Evolutionary conservation across 1,140 invertebrate species (phyloP).

Genomic region (Oryzaephilus surinamensis): DNA sequence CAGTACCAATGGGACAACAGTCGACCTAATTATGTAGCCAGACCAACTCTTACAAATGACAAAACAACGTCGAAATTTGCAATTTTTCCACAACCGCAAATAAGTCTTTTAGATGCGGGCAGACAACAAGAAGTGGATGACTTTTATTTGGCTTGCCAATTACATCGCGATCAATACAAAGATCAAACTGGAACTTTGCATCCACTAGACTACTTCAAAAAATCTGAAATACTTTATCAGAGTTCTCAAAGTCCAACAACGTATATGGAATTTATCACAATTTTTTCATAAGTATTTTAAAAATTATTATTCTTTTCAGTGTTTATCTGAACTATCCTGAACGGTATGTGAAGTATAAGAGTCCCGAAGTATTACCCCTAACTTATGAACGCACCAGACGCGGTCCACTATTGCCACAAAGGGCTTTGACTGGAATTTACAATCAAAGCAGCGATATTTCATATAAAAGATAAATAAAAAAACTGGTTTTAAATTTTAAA

Average conservation of each 20-base stretch:
- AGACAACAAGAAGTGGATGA: constrained; percentile 41
- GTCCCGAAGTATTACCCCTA: constrained; percentile 39
- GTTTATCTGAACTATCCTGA: constrained; percentile 41
- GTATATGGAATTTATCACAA: constrained; percentile 25
- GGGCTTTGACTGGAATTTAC: constrained; percentile 38
- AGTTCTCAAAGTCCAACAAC: constrained; percentile 40
- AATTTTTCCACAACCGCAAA: constrained; percentile 27
- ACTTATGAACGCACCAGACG: constrained; percentile 37
- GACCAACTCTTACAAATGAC: no score
- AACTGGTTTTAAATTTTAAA: no score
- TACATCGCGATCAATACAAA: constrained; percentile 46
- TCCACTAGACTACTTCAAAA: constrained; percentile 42
- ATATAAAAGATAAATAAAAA: constrained; percentile 24
- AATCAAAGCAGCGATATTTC: constrained; percentile 18
- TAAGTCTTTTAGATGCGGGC: constrained; percentile 38
- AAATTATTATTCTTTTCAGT: constrained; percentile 31
- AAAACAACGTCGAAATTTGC: constrained; percentile 20
- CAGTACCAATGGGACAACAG: constrained; percentile 35
- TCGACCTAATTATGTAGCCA: constrained; percentile 34
- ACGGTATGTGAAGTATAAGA: constrained; percentile 44
- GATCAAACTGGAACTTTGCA: constrained; percentile 40
- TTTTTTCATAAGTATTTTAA: constrained; percentile 1
- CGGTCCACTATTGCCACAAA: constrained; percentile 37
- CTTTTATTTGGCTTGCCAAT: constrained; percentile 43
- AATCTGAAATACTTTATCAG: constrained; percentile 38